Conservation (phyloP, 2,888 invertebrate species). For the Meteorus cinctellus region DNA sequence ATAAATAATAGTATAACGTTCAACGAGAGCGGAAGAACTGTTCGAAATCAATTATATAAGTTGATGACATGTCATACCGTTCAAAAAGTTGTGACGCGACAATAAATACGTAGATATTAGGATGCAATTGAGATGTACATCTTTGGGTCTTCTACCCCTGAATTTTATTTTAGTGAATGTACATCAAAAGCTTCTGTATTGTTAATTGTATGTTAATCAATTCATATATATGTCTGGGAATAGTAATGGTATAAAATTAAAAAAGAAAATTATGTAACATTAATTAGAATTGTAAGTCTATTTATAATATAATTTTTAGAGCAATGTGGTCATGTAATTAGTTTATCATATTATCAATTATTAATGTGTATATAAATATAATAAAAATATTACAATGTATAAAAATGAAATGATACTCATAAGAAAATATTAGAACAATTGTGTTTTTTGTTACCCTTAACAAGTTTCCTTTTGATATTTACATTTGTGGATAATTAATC, state of each 20-base stretch:
- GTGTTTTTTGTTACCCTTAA: background rate
- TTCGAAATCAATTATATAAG: constrained; percentile 39
- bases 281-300: constrained; percentile 30
- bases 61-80: constrained; percentile 51
- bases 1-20: constrained; percentile 22
- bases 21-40: constrained; percentile 37
- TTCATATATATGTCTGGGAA: background rate
- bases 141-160: constrained; percentile 15
- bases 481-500: background rate
- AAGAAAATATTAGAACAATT: background rate
- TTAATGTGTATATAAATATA: background rate
- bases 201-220: constrained; percentile 1
- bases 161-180: background rate
- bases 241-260: background rate
- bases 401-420: background rate
- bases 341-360: background rate
- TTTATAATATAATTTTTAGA: constrained; percentile 1
- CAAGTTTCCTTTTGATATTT: background rate
- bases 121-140: constrained; percentile 59
- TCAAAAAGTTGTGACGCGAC: constrained; percentile 71
- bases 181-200: background rate
- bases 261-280: background rate
- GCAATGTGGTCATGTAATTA: background rate
- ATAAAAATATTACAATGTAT: background rate
- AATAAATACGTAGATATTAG: constrained; percentile 70